These are phyloP conservation scores for Dendronephthya gigantea DNA, from an alignment of 64 coral and sea anemone genomes.

Conservation along the genomic window DNA sequence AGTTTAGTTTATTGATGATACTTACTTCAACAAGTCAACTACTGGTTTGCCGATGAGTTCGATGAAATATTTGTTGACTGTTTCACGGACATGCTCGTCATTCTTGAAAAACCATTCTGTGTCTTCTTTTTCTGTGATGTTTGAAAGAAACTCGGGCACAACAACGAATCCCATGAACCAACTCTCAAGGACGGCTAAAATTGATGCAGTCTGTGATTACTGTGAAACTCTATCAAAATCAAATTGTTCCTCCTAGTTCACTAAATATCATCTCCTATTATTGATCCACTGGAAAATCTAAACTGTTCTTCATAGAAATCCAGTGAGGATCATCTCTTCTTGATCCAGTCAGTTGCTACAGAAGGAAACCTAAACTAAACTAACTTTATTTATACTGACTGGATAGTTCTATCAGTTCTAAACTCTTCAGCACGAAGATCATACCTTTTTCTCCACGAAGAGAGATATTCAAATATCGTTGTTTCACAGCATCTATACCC, in stretches of 20 bases:
- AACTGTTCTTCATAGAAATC: too few relatives aligned
- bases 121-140: background rate
- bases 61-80: background rate
- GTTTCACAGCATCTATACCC: slow-evolving; percentile 45
- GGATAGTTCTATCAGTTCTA: too few relatives aligned
- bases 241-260: background rate
- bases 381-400: too few relatives aligned
- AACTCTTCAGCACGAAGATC: background rate
- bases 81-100: background rate
- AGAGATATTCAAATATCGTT: slow-evolving; percentile 65
- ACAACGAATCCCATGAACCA: background rate
- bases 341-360: too few relatives aligned
- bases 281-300: too few relatives aligned
- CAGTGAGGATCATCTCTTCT: too few relatives aligned
- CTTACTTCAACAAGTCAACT: background rate
- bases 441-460: slow-evolving; percentile 59
- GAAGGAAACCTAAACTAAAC: too few relatives aligned
- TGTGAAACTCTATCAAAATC: background rate
- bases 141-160: background rate
- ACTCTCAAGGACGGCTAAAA: background rate
- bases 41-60: background rate
- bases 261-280: background rate
- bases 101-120: background rate
- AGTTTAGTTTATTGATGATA: too few relatives aligned
- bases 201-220: background rate